Base-by-base conservation (phyloP, 2,113 vertebrate species). In the Lipotes vexillifer region DNA sequence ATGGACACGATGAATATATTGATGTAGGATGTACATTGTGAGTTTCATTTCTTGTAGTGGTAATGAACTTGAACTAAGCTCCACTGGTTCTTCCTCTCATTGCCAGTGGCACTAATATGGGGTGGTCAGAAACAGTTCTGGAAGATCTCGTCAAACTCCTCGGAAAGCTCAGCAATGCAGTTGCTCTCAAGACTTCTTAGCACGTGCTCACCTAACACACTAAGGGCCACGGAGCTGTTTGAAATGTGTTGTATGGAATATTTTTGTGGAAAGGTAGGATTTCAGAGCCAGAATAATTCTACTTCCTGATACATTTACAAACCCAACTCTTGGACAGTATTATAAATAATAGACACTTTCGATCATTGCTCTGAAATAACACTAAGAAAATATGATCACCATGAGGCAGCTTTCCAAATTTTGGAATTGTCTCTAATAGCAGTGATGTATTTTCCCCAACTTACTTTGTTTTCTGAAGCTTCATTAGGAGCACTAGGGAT, bases 401-500 rank as follows among this genome's bases (percentile, higher is more conserved):
- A 2, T 1, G 55, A 74, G 25, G 78, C 61, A 41, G 18, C 41
- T 71, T 86, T 74, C 33, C 29, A 57, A 23, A 66, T 13, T 85
- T 93, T 71, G 29, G 71, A 82, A 93, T 25, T 59, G 11, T 41
- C 21, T 91, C 14, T 31, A 63, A 49, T 4, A 69, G 21, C 63
- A 33, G 3, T 31, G 5, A 10, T 8, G 1, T 1, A 36, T 63
- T 72, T 80, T 17, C 14, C 0, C 31, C 44, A 83, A 52, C 12
- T 84, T 12, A 29, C 27, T 71, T 93, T 55, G 36, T 82, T 85
- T 95, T 20, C 8, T 15, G 38, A 88, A 92, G 71, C 46, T 9
- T 92, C 59, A 44, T 82, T 27, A 72, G 65, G 52, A 86, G 11
- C 27, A 57, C 8, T 4, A 49, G 17, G 55, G 31, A 31, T 88